These are phyloP conservation scores for Etia nguti DNA, from an alignment of 2,113 vertebrate genomes.

Conservation along the genomic window DNA sequence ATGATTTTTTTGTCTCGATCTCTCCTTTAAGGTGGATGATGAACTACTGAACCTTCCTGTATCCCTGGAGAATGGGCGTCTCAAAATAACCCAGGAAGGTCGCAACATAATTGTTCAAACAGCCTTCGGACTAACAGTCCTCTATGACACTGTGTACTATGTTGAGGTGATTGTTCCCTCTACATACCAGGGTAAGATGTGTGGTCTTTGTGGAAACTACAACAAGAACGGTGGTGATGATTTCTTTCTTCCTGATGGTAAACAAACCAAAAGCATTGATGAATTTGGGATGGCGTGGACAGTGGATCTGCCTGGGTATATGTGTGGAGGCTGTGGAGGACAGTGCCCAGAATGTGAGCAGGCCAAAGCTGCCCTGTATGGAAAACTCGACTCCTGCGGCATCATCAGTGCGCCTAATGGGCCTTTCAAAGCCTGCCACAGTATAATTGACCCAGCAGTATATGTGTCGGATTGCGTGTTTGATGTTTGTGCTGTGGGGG, in stretches of 20 bases:
- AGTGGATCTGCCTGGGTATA: constrained; percentile 10
- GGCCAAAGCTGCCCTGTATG: background rate
- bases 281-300: constrained; percentile 62
- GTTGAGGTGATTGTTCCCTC: constrained; percentile 59
- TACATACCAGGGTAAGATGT: constrained; percentile 50
- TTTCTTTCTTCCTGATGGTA: constrained; percentile 53
- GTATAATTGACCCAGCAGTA: constrained; percentile 25
- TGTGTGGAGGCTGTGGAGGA: constrained; percentile 36
- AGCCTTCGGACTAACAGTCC: constrained; percentile 62
- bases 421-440: constrained; percentile 68
- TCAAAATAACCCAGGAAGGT: constrained; percentile 63
- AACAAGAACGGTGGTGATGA: constrained; percentile 56
- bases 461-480: constrained; percentile 65
- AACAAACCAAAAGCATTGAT: background rate
- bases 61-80: constrained; percentile 8
- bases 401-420: constrained; percentile 50
- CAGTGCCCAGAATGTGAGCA: constrained; percentile 28
- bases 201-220: constrained; percentile 73
- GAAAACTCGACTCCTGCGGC: constrained; percentile 43
- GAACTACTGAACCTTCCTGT: constrained; percentile 61
- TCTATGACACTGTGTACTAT: constrained; percentile 59
- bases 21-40: constrained; percentile 56
- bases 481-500: constrained; percentile 49
- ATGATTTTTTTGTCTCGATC: background rate
- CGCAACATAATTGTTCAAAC: constrained; percentile 53